These are phyloP conservation scores for Malurus cyaneus DNA, from an alignment of 2,113 vertebrate species.

Conservation along the genomic window DNA sequence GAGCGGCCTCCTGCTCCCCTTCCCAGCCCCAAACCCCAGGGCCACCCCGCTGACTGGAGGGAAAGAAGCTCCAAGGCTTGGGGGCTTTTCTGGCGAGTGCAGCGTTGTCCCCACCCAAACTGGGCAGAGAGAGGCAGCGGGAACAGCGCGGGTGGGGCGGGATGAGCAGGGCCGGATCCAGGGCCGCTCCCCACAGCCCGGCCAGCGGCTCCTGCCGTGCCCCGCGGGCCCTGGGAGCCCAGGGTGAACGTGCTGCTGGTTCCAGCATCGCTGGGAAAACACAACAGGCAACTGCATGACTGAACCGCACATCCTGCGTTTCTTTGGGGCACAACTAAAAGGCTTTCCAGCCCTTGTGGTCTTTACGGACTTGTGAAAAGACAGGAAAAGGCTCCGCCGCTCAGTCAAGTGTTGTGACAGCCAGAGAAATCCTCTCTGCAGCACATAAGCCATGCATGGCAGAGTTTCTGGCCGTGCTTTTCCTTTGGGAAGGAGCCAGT, in stretches of 20 bases:
- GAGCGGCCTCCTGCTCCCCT: neutral
- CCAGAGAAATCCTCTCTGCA: neutral
- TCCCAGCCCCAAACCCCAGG: accelerated
- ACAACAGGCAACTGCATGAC: neutral
- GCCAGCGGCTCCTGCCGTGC: accelerated
- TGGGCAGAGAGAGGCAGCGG: accelerated
- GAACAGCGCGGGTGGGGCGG: accelerated
- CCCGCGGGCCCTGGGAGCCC: accelerated
- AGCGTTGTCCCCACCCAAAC: neutral
- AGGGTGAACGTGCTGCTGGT: neutral
- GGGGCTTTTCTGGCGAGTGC: neutral
- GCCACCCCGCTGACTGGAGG: no score
- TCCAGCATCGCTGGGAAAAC: neutral
- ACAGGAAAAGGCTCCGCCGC: neutral
- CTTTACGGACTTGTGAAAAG: neutral
- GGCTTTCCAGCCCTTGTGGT: neutral
- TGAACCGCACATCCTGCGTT: neutral
- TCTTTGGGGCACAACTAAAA: neutral
- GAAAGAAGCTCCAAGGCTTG: neutral
- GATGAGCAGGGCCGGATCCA: neutral
- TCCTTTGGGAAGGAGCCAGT: neutral
- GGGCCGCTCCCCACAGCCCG: accelerated
- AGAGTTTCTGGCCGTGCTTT: neutral
- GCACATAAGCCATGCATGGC: neutral
- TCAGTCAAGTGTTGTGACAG: neutral